Evolutionary conservation across 2,797 vertebrate species (phyloP).

Genomic region (Megaceryle alcyon): DNA sequence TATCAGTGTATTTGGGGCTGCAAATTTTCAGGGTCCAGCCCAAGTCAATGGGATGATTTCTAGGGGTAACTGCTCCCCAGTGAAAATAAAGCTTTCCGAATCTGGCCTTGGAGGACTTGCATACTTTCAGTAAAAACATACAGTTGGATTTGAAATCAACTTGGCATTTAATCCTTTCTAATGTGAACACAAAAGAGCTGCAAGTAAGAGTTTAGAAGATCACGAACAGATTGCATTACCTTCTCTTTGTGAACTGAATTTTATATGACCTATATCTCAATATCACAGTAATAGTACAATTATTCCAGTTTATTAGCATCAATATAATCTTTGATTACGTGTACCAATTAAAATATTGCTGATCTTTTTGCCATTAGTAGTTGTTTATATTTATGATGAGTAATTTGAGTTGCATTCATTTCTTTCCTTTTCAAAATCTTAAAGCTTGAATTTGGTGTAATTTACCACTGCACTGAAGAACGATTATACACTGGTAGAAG

Average conservation of each 20-base stretch:
- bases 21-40: not conserved
- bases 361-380: slow-evolving; percentile 71
- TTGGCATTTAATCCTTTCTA: not conserved
- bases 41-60: not conserved
- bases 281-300: slow-evolving; percentile 37
- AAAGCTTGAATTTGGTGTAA: slow-evolving; percentile 89
- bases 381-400: slow-evolving; percentile 65
- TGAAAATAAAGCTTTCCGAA: not conserved
- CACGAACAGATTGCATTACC: not conserved
- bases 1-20: not conserved
- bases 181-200: not conserved
- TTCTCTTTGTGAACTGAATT: slow-evolving; percentile 43
- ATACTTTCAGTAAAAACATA: not conserved
- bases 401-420: slow-evolving; percentile 67
- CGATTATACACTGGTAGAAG: slow-evolving; percentile 87
- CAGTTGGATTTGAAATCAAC: not conserved
- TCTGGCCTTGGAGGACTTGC: not conserved
- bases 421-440: slow-evolving; percentile 66
- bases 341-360: slow-evolving; percentile 64
- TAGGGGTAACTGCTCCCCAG: not conserved
- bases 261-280: slow-evolving; percentile 32
- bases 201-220: not conserved
- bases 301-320: slow-evolving; percentile 38
- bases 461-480: slow-evolving; percentile 89
- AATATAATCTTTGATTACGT: slow-evolving; percentile 51